These are phyloP conservation scores for Brassicogethes aeneus DNA, from an alignment of 2,888 invertebrate genomes.

Conservation along the genomic window DNA sequence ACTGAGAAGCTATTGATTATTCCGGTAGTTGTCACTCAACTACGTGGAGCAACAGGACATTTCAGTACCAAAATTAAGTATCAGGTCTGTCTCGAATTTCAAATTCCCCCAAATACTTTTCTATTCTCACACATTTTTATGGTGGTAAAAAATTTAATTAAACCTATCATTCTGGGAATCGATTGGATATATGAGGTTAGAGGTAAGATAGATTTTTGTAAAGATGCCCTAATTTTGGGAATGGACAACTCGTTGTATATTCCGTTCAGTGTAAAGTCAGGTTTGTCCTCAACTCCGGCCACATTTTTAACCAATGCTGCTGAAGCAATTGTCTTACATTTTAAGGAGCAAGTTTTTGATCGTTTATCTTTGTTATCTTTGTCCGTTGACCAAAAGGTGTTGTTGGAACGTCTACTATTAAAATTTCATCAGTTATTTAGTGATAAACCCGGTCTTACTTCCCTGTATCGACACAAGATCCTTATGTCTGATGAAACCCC, in stretches of 20 bases:
- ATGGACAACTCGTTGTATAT: too few species aligned
- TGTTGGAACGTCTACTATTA: background rate
- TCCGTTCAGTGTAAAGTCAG: too few species aligned
- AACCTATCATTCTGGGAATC: background rate
- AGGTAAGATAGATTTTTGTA: background rate
- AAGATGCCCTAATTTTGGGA: too few species aligned
- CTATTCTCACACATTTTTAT: background rate
- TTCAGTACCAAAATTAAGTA: too few species aligned
- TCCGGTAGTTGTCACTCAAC: background rate
- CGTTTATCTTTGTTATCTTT: too few species aligned
- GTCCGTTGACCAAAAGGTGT: too few species aligned
- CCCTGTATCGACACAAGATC: background rate
- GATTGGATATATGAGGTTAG: background rate
- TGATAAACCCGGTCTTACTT: background rate
- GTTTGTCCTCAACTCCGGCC: too few species aligned
- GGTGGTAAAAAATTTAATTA: constrained; percentile 2
- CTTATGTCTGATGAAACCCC: background rate
- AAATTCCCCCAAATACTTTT: background rate
- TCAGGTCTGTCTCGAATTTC: background rate
- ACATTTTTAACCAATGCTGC: too few species aligned
- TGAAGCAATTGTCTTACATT: too few species aligned
- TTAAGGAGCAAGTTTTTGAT: too few species aligned
- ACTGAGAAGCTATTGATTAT: background rate
- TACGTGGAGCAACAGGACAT: too few species aligned
- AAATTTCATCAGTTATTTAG: constrained; percentile 1